A percentile compares a stretch with the other conserved stretches of the same genome.
phyloP scores from a whole-genome alignment of 2,113 vertebrate genomes.

The Cyanoderma ruficeps region DNA sequence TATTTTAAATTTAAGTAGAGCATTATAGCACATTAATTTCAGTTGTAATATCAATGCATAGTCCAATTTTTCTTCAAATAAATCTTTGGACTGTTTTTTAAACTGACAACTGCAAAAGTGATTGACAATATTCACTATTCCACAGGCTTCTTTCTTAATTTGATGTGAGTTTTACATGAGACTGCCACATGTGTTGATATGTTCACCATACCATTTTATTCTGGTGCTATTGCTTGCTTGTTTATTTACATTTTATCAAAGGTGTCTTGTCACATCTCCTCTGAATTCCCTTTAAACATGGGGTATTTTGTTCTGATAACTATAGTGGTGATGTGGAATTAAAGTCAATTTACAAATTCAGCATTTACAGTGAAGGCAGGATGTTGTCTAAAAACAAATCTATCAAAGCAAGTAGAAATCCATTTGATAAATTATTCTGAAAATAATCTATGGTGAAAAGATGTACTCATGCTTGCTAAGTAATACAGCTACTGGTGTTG shows the following conservation, averaged over 20 bases:
- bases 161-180: background rate
- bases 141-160: background rate
- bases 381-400: background rate
- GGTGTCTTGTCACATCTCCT: background rate
- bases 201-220: background rate
- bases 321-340: background rate
- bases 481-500: background rate
- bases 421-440: background rate
- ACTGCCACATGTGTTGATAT: background rate
- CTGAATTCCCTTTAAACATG: background rate
- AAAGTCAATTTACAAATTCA: background rate
- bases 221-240: background rate
- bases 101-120: background rate
- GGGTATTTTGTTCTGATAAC: background rate
- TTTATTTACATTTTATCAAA: background rate
- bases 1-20: background rate
- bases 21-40: background rate
- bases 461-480: background rate
- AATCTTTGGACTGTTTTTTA: background rate
- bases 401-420: background rate
- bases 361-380: background rate
- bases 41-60: background rate
- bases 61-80: background rate
- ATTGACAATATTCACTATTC: background rate
- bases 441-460: background rate